Conservation (phyloP, 2,797 vertebrate species). For the Notamacropus eugenii region DNA sequence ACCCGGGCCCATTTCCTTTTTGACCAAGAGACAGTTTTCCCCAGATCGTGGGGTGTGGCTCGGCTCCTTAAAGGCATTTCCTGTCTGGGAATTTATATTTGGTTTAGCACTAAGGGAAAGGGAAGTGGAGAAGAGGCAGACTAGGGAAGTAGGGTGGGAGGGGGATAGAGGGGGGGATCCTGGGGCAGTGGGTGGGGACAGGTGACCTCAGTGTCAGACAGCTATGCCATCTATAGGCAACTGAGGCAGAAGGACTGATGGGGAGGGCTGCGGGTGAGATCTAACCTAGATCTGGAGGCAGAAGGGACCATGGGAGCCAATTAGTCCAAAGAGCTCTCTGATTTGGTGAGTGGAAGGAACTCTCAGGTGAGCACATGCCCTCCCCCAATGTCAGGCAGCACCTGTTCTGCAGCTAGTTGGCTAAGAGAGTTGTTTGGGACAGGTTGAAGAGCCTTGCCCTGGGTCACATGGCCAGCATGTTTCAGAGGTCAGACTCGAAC, state of each 20-base stretch:
- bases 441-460: neutral
- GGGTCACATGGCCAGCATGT: neutral
- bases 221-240: neutral
- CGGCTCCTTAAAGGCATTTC: slow-evolving; percentile 85
- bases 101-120: slow-evolving; percentile 76
- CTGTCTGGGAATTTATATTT: slow-evolving; percentile 86
- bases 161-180: slow-evolving; percentile 67
- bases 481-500: neutral
- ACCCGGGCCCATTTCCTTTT: slow-evolving; percentile 78
- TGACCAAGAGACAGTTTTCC: slow-evolving; percentile 83
- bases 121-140: slow-evolving; percentile 73
- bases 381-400: neutral
- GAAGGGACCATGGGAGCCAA: neutral
- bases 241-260: slow-evolving; percentile 1
- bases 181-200: neutral
- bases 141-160: slow-evolving; percentile 11
- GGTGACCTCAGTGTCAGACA: neutral
- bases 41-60: slow-evolving; percentile 79
- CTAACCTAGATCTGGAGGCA: neutral
- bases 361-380: neutral
- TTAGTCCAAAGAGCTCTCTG: neutral
- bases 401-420: neutral
- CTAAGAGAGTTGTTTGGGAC: neutral
- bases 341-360: neutral
- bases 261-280: neutral